Percentiles rank a stretch among this genome's conserved stretches.
Conservation (phyloP, 2,113 vertebrate genomes). For the Anolis carolinensis region DNA sequence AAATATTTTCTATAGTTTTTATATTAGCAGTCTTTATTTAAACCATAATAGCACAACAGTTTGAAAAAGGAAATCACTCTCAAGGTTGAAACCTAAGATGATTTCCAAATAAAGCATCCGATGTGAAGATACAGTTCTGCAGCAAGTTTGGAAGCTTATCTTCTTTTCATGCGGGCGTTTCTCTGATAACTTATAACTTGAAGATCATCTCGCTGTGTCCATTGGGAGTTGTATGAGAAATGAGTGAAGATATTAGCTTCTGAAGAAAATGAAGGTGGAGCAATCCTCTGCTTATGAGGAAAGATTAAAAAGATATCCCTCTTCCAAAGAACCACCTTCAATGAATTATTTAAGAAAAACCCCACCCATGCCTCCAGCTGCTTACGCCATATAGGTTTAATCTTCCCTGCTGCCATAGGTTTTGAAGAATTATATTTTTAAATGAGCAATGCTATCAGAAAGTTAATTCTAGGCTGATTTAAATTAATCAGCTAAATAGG, state of each 20-base stretch:
- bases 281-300: slow-evolving; percentile 2
- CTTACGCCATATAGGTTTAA: neutral
- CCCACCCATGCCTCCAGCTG: neutral
- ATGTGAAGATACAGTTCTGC: neutral
- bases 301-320: slow-evolving; percentile 25
- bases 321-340: neutral
- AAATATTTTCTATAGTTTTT: too few relatives aligned
- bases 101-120: neutral
- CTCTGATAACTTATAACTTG: slow-evolving; percentile 1
- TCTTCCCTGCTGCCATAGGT: neutral
- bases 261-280: neutral
- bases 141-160: neutral
- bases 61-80: neutral
- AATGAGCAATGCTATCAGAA: slow-evolving; percentile 5
- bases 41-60: too few relatives aligned
- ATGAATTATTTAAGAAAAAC: slow-evolving; percentile 31
- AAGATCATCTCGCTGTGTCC: neutral
- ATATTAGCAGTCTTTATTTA: too few relatives aligned
- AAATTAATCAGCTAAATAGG: neutral
- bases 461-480: neutral
- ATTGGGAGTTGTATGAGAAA: neutral
- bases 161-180: neutral
- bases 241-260: slow-evolving; percentile 18
- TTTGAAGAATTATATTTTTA: neutral
- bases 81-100: neutral